These are phyloP conservation scores for Sphaerophoria taeniata DNA, from an alignment of 2,888 invertebrate species.

Conservation along the genomic window DNA sequence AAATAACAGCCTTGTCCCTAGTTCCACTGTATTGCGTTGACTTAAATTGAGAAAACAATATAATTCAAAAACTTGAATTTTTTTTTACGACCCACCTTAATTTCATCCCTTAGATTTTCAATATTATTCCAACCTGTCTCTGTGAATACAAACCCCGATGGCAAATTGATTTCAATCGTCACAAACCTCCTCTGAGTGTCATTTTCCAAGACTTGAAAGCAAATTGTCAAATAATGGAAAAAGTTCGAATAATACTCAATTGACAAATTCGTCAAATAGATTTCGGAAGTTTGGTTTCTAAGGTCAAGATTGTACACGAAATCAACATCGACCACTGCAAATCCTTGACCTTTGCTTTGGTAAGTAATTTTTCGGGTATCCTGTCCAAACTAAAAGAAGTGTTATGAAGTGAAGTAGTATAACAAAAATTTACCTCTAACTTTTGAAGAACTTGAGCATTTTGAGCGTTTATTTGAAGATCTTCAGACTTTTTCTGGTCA, in stretches of 20 bases:
- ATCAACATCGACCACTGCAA: slow-evolving; percentile 35
- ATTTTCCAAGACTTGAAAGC: neutral
- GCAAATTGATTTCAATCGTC: slow-evolving; percentile 35
- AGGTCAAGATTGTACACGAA: slow-evolving; percentile 27
- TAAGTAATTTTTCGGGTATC: slow-evolving; percentile 9
- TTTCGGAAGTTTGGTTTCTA: neutral
- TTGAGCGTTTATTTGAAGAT: slow-evolving; percentile 88
- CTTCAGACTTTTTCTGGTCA: slow-evolving; percentile 77
- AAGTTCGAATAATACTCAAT: neutral
- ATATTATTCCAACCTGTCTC: neutral
- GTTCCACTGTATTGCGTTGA: neutral
- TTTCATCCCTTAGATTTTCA: neutral
- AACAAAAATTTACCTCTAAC: slow-evolving; percentile 84
- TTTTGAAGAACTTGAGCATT: slow-evolving; percentile 93
- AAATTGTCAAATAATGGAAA: slow-evolving; percentile 16
- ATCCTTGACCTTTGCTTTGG: slow-evolving; percentile 35
- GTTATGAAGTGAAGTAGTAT: neutral
- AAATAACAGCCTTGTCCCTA: slow-evolving; percentile 4
- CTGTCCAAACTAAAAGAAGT: neutral
- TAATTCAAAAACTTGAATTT: neutral
- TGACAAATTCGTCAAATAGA: slow-evolving; percentile 26
- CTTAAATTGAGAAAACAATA: slow-evolving; percentile 5
- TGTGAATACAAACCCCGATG: slow-evolving; percentile 34
- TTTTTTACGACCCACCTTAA: slow-evolving; percentile 15
- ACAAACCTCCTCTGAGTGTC: neutral